These are phyloP conservation scores for Hypocryptadius cinnamomeus DNA, from an alignment of 2,113 vertebrate species.

Conservation along the genomic window DNA sequence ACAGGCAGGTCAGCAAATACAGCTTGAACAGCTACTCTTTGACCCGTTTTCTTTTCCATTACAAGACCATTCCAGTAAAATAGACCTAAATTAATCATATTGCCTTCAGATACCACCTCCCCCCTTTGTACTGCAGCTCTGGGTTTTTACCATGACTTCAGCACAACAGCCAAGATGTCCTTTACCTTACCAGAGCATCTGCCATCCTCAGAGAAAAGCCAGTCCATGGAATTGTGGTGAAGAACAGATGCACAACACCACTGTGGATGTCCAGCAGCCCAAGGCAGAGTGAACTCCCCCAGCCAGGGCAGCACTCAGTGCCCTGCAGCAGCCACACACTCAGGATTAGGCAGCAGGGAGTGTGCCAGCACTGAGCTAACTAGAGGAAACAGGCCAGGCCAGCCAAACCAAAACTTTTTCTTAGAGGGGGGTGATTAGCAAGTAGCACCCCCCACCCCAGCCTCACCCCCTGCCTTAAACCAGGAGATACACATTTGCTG, in stretches of 20 bases:
- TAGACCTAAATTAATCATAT: not conserved
- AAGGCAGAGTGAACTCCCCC: not conserved
- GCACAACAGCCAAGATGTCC: not conserved
- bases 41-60: not conserved
- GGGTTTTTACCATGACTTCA: not conserved
- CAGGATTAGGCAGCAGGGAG: not conserved
- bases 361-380: not conserved
- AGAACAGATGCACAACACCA: not conserved
- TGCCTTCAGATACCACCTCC: not conserved
- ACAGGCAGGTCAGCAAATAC: not conserved
- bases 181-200: not conserved
- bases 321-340: not conserved
- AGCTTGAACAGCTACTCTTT: not conserved
- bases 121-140: not conserved
- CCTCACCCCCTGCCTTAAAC: not conserved
- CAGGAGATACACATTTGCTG: not conserved
- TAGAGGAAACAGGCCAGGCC: not conserved
- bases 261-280: not conserved
- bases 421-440: not conserved
- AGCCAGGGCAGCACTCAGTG: not conserved
- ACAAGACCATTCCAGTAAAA: not conserved
- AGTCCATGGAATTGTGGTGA: not conserved
- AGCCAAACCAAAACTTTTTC: not conserved
- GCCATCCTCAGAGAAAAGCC: not conserved
- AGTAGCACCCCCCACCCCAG: not conserved